A percentile compares a stretch with the other conserved stretches of the same genome.
phyloP scores from a whole-genome alignment of 2,888 invertebrate species.

The Spilosoma lubricipeda region DNA sequence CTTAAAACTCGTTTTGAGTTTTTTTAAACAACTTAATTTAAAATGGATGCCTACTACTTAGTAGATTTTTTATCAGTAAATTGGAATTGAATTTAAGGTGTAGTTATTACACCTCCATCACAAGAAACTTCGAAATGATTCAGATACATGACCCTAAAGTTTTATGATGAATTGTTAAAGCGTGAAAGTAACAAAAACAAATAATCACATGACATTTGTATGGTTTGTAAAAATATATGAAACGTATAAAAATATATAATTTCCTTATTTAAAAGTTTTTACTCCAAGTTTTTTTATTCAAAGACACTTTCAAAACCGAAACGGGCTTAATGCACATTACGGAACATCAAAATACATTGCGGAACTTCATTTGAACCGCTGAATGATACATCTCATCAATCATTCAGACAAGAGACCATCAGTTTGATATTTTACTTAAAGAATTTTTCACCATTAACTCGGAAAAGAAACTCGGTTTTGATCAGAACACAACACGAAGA shows the following conservation, averaged over 20 bases:
- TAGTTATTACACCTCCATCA: no score
- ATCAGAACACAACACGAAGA: neutral
- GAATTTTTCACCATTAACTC: neutral
- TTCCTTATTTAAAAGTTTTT: no score
- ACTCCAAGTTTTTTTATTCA: neutral
- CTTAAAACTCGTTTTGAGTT: no score
- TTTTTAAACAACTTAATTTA: no score
- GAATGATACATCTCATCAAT: constrained; percentile 10
- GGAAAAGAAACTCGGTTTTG: neutral
- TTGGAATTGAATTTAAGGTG: no score
- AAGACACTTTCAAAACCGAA: constrained; percentile 22
- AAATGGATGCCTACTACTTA: no score
- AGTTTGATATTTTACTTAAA: neutral
- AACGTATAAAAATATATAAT: no score
- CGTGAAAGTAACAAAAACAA: no score
- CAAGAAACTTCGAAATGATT: no score
- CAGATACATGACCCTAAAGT: neutral
- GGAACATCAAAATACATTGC: constrained; percentile 20
- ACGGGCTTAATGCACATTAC: constrained; percentile 14
- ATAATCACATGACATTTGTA: no score
- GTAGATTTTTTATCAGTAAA: no score
- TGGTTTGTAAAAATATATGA: no score
- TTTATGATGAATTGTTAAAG: neutral
- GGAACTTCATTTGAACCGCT: constrained; percentile 9
- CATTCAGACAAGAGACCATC: neutral